A percentile compares a stretch with the other conserved stretches of the same genome.
Evolutionary conservation across 2,113 vertebrate species (phyloP).

Genomic region (Capreolus pygargus): DNA sequence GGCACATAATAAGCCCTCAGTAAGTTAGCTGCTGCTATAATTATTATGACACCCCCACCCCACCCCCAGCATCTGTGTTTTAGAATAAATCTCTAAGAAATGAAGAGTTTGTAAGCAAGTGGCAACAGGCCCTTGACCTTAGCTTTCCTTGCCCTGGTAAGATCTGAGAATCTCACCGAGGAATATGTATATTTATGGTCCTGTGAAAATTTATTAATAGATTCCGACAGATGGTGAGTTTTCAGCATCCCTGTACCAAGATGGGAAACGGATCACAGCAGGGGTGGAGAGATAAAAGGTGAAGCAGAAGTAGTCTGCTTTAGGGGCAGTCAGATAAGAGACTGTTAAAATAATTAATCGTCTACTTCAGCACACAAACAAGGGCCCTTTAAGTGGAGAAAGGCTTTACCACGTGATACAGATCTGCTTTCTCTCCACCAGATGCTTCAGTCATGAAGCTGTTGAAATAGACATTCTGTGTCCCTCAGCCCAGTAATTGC

Average conservation of each 20-base stretch:
- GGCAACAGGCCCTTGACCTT: neutral
- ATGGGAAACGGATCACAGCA: neutral
- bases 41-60: neutral
- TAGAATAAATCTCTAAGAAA: neutral
- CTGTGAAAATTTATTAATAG: neutral
- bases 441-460: constrained; percentile 63
- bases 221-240: neutral
- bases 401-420: constrained; percentile 68
- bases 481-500: constrained; percentile 37
- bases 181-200: neutral
- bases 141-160: neutral
- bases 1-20: neutral
- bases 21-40: neutral
- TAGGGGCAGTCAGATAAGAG: constrained; percentile 68
- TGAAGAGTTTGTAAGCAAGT: neutral
- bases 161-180: neutral
- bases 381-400: constrained; percentile 79
- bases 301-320: constrained; percentile 70
- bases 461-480: constrained; percentile 40
- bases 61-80: neutral
- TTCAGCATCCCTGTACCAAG: neutral
- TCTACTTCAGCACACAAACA: constrained; percentile 79
- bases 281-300: constrained; percentile 31
- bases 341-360: constrained; percentile 85
- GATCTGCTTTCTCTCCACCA: constrained; percentile 78